Evolutionary conservation across 2,113 vertebrate genomes (phyloP).

Genomic region (Colistium nudipinnis): DNA sequence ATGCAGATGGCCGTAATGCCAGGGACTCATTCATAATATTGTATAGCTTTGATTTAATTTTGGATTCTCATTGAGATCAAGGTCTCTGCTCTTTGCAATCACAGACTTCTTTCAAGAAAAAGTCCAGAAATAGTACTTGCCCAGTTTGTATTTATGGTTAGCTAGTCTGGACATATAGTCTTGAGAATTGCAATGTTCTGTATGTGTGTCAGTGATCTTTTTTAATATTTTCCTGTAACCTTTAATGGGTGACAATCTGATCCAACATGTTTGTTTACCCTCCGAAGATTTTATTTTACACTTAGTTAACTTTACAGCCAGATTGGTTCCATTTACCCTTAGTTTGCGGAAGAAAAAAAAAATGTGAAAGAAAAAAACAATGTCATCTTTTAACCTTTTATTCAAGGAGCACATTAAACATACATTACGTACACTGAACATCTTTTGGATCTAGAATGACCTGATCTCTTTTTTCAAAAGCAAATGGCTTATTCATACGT

Average conservation of each 20-base stretch:
- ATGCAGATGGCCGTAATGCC: conserved; percentile 49
- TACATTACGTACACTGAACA: not conserved
- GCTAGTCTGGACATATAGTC: not conserved
- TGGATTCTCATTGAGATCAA: no score
- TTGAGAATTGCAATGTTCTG: not conserved
- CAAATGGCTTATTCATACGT: conserved; percentile 38
- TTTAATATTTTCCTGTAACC: no score
- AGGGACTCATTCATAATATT: not conserved
- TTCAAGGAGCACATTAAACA: conserved; percentile 29
- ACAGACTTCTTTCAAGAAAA: not conserved
- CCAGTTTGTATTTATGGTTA: not conserved
- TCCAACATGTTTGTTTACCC: no score
- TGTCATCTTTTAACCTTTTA: conserved; percentile 17
- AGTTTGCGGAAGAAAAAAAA: not conserved
- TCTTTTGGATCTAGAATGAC: conserved; percentile 35
- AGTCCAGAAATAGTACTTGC: not conserved
- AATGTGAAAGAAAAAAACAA: not conserved
- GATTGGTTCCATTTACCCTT: no score
- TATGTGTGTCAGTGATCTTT: not conserved
- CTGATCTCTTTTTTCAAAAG: not conserved
- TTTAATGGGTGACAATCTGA: no score
- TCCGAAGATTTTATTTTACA: no score
- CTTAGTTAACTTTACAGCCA: no score
- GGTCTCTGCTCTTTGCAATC: no score
- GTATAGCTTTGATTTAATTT: no score